A percentile compares a stretch with the other conserved stretches of the same genome.
phyloP scores from a whole-genome alignment of 2,797 vertebrate genomes.

The Thripadectes ignobilis region DNA sequence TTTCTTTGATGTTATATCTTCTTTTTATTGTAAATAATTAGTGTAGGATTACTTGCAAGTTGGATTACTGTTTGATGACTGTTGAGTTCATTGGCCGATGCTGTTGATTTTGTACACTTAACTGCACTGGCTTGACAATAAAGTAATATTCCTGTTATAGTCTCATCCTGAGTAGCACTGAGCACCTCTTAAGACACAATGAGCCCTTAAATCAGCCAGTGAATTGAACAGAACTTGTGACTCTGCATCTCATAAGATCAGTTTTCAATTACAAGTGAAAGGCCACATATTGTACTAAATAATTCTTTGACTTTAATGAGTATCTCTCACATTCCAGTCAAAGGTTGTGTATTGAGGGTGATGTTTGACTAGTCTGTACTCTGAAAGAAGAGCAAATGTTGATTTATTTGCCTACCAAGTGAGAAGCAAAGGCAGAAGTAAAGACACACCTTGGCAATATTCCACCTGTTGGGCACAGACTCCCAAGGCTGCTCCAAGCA shows the following conservation, averaged over 20 bases:
- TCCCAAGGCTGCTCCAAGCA: background rate
- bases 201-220: background rate
- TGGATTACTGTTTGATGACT: background rate
- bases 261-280: background rate
- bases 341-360: background rate
- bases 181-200: background rate
- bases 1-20: background rate
- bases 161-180: background rate
- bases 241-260: background rate
- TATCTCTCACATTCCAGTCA: background rate
- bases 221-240: background rate
- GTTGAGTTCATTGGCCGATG: background rate
- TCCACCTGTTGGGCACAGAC: background rate
- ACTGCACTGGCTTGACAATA: background rate
- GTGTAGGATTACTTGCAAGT: background rate
- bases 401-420: background rate
- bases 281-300: background rate
- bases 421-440: background rate
- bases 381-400: background rate
- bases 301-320: background rate
- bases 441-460: background rate
- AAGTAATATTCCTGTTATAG: background rate
- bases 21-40: conserved; percentile 2
- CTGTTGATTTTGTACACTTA: background rate
- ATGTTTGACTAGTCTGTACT: background rate